A percentile compares a stretch with the other conserved stretches of the same genome.
Evolutionary conservation across 2,888 invertebrate species (phyloP).

Genomic region (Catocala nupta): DNA sequence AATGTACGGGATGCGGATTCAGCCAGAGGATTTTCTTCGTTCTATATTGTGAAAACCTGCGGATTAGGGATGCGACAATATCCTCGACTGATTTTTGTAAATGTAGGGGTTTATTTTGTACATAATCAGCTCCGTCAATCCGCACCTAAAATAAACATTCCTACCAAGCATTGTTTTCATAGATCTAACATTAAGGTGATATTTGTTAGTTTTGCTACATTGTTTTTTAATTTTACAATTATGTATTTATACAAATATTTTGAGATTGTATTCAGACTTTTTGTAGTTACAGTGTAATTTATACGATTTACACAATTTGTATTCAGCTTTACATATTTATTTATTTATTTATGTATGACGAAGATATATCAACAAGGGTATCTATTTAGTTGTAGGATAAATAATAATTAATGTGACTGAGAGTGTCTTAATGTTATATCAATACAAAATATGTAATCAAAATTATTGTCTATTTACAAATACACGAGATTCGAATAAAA

Average conservation of each 20-base stretch:
- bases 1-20: slow-evolving; percentile 5
- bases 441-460: slow-evolving; percentile 1
- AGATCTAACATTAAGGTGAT: slow-evolving; percentile 30
- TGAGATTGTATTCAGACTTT: slow-evolving; percentile 36
- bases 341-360: no score
- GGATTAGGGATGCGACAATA: no score
- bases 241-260: slow-evolving; percentile 29
- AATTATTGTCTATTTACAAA: slow-evolving; percentile 12
- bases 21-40: no score
- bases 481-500: no score
- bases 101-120: background rate
- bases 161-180: slow-evolving; percentile 42
- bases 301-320: slow-evolving; percentile 9
- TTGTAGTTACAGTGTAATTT: slow-evolving; percentile 30
- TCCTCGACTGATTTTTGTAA: no score
- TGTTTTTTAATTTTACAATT: slow-evolving; percentile 35
- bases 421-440: slow-evolving; percentile 30
- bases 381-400: background rate
- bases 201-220: slow-evolving; percentile 46
- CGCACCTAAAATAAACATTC: slow-evolving; percentile 33
- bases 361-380: no score
- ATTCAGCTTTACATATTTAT: background rate
- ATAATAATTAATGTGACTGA: slow-evolving; percentile 24
- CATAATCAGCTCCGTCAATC: background rate
- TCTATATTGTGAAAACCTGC: no score